Evolutionary conservation across 2,888 invertebrate species (phyloP).

Genomic region (Octonoba sinensis): DNA sequence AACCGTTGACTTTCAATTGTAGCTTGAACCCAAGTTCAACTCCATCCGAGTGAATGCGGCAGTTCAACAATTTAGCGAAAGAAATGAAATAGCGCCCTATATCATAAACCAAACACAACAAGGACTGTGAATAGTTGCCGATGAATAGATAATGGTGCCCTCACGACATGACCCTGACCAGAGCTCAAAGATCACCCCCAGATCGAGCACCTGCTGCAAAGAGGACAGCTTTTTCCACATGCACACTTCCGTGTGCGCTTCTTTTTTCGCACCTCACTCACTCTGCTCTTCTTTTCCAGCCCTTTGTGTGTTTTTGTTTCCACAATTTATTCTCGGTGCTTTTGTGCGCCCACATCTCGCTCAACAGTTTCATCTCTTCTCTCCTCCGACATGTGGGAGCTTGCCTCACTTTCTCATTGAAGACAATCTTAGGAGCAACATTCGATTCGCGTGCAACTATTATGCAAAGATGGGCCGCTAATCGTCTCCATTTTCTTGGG

Average conservation of each 20-base stretch:
- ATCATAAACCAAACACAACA: slow-evolving; percentile 55
- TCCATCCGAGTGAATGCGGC: slow-evolving; percentile 38
- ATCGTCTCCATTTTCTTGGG: no score
- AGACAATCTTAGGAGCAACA: no score
- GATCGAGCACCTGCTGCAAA: slow-evolving; percentile 23
- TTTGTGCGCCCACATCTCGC: no score
- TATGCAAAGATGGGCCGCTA: no score
- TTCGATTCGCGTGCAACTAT: no score
- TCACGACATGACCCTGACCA: slow-evolving; percentile 44
- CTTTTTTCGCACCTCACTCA: neutral
- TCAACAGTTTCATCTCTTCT: no score
- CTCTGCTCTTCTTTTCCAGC: no score
- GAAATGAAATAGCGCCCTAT: slow-evolving; percentile 48
- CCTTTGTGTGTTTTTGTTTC: no score
- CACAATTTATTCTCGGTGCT: no score
- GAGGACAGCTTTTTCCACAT: neutral
- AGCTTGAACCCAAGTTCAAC: slow-evolving; percentile 50
- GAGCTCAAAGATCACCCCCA: slow-evolving; percentile 10
- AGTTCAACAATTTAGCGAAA: slow-evolving; percentile 9
- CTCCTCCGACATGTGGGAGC: no score
- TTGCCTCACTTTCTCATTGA: no score
- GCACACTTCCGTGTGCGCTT: slow-evolving; percentile 26
- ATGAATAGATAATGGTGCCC: slow-evolving; percentile 54
- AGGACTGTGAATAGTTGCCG: slow-evolving; percentile 44
- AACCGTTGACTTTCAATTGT: slow-evolving; percentile 20